phyloP scores from a whole-genome alignment of 2,113 vertebrate genomes.

The Dendropsophus ebraccatus region DNA sequence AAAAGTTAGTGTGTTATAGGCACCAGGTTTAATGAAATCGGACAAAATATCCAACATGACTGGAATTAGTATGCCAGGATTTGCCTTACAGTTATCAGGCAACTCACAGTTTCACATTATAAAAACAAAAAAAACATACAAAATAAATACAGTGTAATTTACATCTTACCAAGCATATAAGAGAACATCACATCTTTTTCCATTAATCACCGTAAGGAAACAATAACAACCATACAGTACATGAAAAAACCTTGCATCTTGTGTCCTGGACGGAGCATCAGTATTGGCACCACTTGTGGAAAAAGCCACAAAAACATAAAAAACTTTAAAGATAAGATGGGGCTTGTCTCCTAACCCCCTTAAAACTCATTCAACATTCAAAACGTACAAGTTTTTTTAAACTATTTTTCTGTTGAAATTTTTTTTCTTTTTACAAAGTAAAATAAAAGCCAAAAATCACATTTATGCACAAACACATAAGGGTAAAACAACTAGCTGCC shows the following conservation, averaged over 20 bases:
- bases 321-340: not conserved
- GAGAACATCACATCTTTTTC: not conserved
- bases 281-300: not conserved
- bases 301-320: not conserved
- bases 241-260: not conserved
- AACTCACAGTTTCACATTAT: conserved; percentile 21
- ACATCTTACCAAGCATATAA: not conserved
- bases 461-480: conserved; percentile 3
- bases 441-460: not conserved
- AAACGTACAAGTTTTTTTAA: not conserved
- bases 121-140: not conserved
- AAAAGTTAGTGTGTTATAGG: not conserved
- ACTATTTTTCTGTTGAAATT: not conserved
- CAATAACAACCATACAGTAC: not conserved
- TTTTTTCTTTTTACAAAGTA: not conserved
- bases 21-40: not conserved
- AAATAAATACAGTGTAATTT: conserved; percentile 4
- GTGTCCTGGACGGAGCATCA: not conserved
- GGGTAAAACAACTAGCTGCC: conserved; percentile 1
- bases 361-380: not conserved
- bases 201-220: not conserved
- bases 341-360: not conserved
- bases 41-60: not conserved
- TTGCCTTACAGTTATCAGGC: not conserved
- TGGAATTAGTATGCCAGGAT: conserved; percentile 6